These are phyloP conservation scores for Rhopalosiphum nymphaeae DNA, from an alignment of 2,888 invertebrate species.

Conservation along the genomic window DNA sequence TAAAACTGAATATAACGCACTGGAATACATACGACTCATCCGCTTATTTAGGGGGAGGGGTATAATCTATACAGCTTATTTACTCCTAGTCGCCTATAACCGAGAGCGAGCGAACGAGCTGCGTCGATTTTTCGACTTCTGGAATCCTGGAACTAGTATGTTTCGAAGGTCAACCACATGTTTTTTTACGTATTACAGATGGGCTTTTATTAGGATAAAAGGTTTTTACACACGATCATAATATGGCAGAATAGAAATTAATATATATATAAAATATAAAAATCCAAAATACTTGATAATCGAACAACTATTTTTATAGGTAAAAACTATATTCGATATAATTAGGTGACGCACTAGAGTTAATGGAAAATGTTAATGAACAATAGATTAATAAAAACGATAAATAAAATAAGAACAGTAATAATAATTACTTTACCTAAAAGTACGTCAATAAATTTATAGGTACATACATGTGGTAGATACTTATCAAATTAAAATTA, in stretches of 20 bases:
- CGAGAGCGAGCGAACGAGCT: neutral
- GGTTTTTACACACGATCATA: slow-evolving; percentile 37
- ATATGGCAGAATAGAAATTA: slow-evolving; percentile 35
- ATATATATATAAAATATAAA: neutral
- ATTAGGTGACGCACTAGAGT: slow-evolving; percentile 34
- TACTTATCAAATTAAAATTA: slow-evolving; percentile 7
- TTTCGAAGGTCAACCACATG: slow-evolving; percentile 57
- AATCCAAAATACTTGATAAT: neutral
- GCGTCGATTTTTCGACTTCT: slow-evolving; percentile 50
- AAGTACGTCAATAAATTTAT: slow-evolving; percentile 4
- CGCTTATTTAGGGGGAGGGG: slow-evolving; percentile 10
- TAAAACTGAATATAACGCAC: slow-evolving; percentile 22
- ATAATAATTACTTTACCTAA: neutral
- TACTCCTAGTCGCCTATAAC: neutral
- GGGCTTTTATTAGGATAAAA: slow-evolving; percentile 55
- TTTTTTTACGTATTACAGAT: slow-evolving; percentile 27
- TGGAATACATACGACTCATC: neutral
- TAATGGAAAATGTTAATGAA: slow-evolving; percentile 37
- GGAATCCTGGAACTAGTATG: slow-evolving; percentile 44
- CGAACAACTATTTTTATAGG: neutral
- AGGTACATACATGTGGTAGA: neutral
- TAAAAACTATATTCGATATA: neutral
- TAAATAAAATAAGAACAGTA: slow-evolving; percentile 12
- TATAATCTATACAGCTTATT: slow-evolving; percentile 18
- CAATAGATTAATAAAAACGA: slow-evolving; percentile 42